phyloP scores from a whole-genome alignment of 2,888 invertebrate species.

The Troilus luridus region DNA sequence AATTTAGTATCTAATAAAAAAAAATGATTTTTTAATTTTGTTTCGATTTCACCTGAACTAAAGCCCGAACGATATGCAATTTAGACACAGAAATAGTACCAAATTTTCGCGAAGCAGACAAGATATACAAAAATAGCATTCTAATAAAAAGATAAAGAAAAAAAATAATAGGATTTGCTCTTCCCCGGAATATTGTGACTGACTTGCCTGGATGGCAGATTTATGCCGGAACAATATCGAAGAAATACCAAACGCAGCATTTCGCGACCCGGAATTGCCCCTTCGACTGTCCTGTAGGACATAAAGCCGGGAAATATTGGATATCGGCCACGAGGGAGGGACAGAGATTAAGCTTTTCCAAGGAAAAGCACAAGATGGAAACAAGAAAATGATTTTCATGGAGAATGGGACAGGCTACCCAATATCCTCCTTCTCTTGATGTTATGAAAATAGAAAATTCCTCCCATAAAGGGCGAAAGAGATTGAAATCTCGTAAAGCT shows the following conservation, averaged over 20 bases:
- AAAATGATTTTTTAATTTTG: too few species aligned
- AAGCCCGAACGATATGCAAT: neutral
- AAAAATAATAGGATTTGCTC: neutral
- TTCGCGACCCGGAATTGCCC: slow-evolving; percentile 24
- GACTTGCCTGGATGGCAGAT: neutral
- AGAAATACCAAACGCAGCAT: slow-evolving; percentile 29
- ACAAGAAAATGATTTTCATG: slow-evolving; percentile 22
- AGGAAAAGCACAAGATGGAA: slow-evolving; percentile 30
- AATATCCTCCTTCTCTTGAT: slow-evolving; percentile 39
- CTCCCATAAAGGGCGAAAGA: slow-evolving; percentile 17
- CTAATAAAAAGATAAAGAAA: neutral
- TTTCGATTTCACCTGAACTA: too few species aligned
- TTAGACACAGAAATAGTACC: neutral
- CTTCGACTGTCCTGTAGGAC: neutral
- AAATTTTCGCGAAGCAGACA: neutral
- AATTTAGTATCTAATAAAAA: too few species aligned
- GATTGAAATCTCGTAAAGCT: slow-evolving; percentile 39
- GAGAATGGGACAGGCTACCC: slow-evolving; percentile 15
- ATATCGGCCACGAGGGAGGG: slow-evolving; percentile 23
- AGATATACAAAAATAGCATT: neutral
- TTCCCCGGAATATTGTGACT: neutral
- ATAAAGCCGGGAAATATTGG: slow-evolving; percentile 26
- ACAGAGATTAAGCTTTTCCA: slow-evolving; percentile 26
- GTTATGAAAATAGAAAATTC: slow-evolving; percentile 49
- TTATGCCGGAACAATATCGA: slow-evolving; percentile 22